Base-by-base conservation (phyloP, 2,888 invertebrate species). In the Xanthostigma xanthostigma region DNA sequence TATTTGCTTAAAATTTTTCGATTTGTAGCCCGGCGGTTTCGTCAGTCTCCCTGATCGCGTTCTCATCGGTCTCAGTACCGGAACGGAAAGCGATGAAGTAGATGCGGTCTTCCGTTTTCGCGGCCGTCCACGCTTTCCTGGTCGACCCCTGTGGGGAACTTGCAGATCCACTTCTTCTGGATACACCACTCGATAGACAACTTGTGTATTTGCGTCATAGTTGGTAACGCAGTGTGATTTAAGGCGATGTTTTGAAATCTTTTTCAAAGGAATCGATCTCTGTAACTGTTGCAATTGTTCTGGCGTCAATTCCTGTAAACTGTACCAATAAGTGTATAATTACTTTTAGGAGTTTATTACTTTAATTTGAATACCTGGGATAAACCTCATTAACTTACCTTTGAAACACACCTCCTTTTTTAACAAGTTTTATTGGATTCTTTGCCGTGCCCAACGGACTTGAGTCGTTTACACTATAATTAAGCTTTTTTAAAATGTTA, bases 1-100 rank as follows among this genome's bases (percentile, higher is more conserved):
- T 27, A 27, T 3, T 27, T 27, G 27, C 6, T 27, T 27, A 33
- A 42, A 48, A 43, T 43, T 12, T 52, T 60, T 58, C 53, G 58
- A 57, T 34, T 63, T 62, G 51, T 63, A 58, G 55, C 60, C 58
- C 39, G 65, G 65, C 12, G 63, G 59, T 50, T 62, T 63, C 1
- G 64, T 60, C 27, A 62, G 55, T 41, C 65, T 56, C 8, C 65
- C 65, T 8, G 64, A 65, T 46, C 65, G 50, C 17, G 65, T 65
- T 47, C 63, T 57, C 10, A 53, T 44, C 10, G 53, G 36, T 49
- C 49, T 54, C 12, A 52, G 50, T 36, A 46, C 49, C 37, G 35
- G 36, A 13, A 49, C 42, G 40, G 44, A 51, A 37, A 44, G 27
- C 11, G 51, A 41, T 17, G 38, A 49, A 38, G 35, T 41, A 40